Percentiles rank a stretch among this genome's conserved stretches.
These are phyloP conservation scores for Drosophila pegasa DNA, from an alignment of 2,888 invertebrate genomes.

Conservation along the genomic window DNA sequence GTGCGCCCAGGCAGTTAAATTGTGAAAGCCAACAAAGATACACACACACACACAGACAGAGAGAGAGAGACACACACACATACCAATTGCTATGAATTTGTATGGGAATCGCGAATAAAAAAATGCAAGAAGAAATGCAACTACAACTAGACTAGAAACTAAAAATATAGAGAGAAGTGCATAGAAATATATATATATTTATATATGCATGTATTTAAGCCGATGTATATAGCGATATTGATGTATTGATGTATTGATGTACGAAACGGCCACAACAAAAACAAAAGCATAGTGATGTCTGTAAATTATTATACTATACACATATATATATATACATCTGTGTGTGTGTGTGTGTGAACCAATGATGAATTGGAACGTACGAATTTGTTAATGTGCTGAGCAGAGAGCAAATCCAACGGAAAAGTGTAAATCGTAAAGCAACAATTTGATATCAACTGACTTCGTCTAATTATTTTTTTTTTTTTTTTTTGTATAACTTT, in stretches of 20 bases:
- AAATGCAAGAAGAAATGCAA: slow-evolving; percentile 1
- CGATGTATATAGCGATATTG: background rate
- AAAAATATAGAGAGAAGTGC: background rate
- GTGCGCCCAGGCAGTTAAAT: background rate
- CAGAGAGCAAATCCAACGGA: slow-evolving; percentile 2
- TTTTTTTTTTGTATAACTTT: slow-evolving; percentile 56
- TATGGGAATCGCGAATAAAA: slow-evolving; percentile 3
- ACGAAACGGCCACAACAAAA: background rate
- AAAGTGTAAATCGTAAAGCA: slow-evolving; percentile 5
- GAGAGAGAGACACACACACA: slow-evolving; percentile 1
- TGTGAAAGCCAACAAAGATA: background rate
- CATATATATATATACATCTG: background rate
- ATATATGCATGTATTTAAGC: background rate
- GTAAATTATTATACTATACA: background rate
- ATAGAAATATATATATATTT: slow-evolving; percentile 1
- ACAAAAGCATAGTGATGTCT: background rate
- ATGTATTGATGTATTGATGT: slow-evolving; percentile 1
- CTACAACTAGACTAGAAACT: background rate
- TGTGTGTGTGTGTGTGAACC: background rate
- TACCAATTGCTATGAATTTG: slow-evolving; percentile 15
- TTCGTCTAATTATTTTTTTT: slow-evolving; percentile 18
- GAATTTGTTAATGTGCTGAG: slow-evolving; percentile 11
- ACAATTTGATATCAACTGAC: slow-evolving; percentile 23
- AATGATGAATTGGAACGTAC: slow-evolving; percentile 1
- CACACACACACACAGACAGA: background rate